Evolutionary conservation across 2,113 vertebrate genomes (phyloP).

Genomic region (Zootoca vivipara): DNA sequence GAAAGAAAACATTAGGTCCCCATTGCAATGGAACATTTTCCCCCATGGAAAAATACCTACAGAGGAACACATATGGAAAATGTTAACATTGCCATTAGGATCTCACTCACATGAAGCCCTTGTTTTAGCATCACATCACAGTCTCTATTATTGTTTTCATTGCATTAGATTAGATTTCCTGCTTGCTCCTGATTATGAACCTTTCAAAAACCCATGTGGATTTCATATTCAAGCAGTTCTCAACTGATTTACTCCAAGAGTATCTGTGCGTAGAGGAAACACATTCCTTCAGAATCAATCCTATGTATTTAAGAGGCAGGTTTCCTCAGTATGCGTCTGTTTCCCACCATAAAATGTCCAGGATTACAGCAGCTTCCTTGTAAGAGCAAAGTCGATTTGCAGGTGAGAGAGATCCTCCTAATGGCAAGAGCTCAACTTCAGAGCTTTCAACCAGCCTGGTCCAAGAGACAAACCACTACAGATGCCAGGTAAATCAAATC

Average conservation of each 20-base stretch:
- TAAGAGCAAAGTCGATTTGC: background rate
- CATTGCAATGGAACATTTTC: constrained; percentile 24
- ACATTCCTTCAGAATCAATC: background rate
- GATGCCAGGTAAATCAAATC: background rate
- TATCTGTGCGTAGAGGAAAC: background rate
- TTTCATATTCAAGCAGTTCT: constrained; percentile 25
- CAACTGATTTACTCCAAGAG: constrained; percentile 3
- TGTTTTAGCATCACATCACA: constrained; percentile 34
- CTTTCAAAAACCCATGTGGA: constrained; percentile 33
- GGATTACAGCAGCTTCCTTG: background rate
- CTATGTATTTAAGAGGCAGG: background rate
- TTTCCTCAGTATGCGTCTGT: no score
- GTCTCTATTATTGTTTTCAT: constrained; percentile 24
- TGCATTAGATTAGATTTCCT: constrained; percentile 40
- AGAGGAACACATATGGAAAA: constrained; percentile 37
- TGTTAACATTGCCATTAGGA: constrained; percentile 18
- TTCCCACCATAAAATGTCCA: background rate
- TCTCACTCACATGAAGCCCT: background rate
- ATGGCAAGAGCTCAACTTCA: background rate
- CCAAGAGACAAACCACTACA: background rate
- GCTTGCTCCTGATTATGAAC: constrained; percentile 28
- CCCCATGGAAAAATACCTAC: constrained; percentile 25
- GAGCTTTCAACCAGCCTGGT: background rate
- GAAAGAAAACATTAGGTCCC: background rate
- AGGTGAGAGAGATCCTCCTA: background rate